Conservation (phyloP, 1,140 invertebrate genomes). For the Calliphora vicina region DNA sequence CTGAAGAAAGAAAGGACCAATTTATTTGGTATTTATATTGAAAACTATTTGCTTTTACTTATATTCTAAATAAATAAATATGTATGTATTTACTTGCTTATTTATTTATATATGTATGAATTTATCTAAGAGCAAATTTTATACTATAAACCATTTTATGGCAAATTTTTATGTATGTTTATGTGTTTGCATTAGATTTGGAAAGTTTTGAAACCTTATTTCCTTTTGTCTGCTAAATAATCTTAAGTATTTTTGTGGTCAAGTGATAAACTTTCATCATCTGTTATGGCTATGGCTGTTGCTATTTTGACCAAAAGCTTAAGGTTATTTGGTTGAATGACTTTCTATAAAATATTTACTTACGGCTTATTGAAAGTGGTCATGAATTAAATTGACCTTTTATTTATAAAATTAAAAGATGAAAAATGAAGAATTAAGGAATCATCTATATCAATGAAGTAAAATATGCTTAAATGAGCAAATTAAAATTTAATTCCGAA, state of each 20-base stretch:
- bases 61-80: neutral
- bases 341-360: neutral
- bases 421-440: neutral
- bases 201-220: neutral
- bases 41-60: neutral
- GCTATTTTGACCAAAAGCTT: neutral
- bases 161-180: no score
- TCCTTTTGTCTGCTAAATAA: neutral
- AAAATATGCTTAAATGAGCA: neutral
- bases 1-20: neutral
- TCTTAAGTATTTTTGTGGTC: conserved; percentile 29
- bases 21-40: neutral
- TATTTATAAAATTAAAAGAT: neutral
- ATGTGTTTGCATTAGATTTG: neutral
- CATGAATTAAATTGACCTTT: conserved; percentile 11
- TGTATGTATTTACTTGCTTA: neutral
- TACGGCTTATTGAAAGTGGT: neutral
- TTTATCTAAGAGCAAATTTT: no score
- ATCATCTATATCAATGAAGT: neutral
- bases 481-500: no score
- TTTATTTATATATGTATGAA: no score
- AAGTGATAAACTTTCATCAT: conserved; percentile 27
- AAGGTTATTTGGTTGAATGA: neutral
- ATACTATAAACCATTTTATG: neutral
- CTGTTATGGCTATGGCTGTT: neutral